Base-by-base conservation (phyloP, 2,888 invertebrate species). In the Plemyria rubiginata region DNA sequence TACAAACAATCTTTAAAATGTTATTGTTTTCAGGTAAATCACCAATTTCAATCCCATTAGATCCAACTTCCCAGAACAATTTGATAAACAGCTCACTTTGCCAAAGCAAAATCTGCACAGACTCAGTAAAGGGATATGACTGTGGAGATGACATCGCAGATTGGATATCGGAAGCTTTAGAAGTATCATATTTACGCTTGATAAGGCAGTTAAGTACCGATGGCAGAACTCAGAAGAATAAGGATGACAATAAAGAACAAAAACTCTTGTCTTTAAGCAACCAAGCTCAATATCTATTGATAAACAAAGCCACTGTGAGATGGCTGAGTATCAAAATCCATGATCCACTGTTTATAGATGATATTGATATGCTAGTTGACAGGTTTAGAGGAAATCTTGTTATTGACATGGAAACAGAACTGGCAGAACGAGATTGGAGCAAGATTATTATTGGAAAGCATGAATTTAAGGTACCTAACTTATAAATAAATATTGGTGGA, bases 381-480 rank as follows among this genome's bases (percentile, higher is more conserved):
- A 93, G 99, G 72, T 99, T 99, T 86, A 94, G 99, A 77, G 96
- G 97, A n/a, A 99, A 99, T 89, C 93, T 99, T 43, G 94, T 99
- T 1, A 93, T 98, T 12, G 94, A 95, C 68, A 96, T 96, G 57
- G 86, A 93, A 1, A 77, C 90, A 29, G 94, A 97, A n/a, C 96
- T 98, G 77, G 94, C 95, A 32, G 99, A 99, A 92, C 95, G 95
- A 54, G 84, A 93, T 0, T 97, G 97, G 95, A 85, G 93, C 15
- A 80, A 87, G 61, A 77, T 98, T 61, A 79, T 86, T 53, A 95
- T 98, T 73, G 96, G 96, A 50, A 91, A 93, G 56, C 85, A 94
- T 68, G 79, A 85, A 58, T 96, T 97, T 78, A 90, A 94, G 93
- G n/a, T n/a, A n/a, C n/a, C n/a, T n/a, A n/a, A n/a, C n/a, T n/a